Base-by-base conservation (phyloP, 2,797 vertebrate species). In the Melanogrammus aeglefinus region DNA sequence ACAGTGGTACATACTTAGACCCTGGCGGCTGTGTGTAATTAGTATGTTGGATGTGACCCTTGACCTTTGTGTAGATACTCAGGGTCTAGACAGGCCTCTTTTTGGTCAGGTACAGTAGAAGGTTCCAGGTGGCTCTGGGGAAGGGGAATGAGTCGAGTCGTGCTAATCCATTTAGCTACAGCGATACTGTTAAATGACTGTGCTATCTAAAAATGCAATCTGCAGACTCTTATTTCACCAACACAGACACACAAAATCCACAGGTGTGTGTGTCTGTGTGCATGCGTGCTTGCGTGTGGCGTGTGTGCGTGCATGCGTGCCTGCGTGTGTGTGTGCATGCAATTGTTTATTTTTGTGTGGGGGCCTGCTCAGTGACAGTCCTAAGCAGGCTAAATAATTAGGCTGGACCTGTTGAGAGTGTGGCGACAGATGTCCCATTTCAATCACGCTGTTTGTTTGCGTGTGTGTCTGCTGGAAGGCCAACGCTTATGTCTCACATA, bases 1-100 rank as follows among this genome's bases (percentile, higher is more conserved):
- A 38, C 36, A 38, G 36, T 6, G 36, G 36, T 38, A 38, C 36
- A 38, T 38, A 38, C 36, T 57, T 57, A 57, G 21, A 21, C 77
- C 78, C 72, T 74, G 0, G 24, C 13, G n/a, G n/a, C n/a, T 80
- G 85, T 82, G 86, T 86, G 84, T 87, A 83, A 88, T 89, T 87
- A 82, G 78, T 75, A 81, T 83, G 80, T 84, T 83, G 77, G 71
- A 87, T 74, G 47, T 81, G 78, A 85, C 83, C 81, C 81, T 82
- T 84, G 84, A 84, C 88, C 85, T 80, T 77, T 85, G 81, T 79
- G 72, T 86, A 77, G 75, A 71, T 78, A 79, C 79, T 81, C 76
- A 75, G 77, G 80, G 74, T 14, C 6, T 36, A 36, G 35, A 36
- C 6, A 4, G 35, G 35, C 35, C 41, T 71, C 35, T 4, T 73